Percentiles rank a stretch among this genome's conserved stretches.
phyloP scores from a whole-genome alignment of 2,797 vertebrate species.

The Champsocephalus gunnari region DNA sequence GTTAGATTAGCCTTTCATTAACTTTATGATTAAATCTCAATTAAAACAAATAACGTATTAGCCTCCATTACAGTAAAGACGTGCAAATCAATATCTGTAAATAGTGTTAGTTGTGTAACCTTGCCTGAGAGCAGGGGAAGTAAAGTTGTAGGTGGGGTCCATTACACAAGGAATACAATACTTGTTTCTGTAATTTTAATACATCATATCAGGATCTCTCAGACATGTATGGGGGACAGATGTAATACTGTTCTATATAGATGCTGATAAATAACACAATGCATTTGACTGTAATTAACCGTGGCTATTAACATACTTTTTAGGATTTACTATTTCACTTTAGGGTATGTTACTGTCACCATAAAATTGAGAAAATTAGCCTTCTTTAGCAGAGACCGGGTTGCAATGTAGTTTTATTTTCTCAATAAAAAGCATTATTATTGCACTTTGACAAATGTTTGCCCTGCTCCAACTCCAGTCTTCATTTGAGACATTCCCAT shows the following conservation, averaged over 20 bases:
- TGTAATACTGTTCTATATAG: neutral
- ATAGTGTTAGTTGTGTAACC: neutral
- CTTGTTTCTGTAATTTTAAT: neutral
- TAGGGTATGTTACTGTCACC: neutral
- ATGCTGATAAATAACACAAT: neutral
- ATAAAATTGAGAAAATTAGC: neutral
- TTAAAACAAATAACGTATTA: too few species aligned
- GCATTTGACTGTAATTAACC: slow-evolving; percentile 1
- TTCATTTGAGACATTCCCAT: slow-evolving; percentile 8
- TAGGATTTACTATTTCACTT: neutral
- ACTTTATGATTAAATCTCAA: too few species aligned
- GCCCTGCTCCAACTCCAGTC: neutral
- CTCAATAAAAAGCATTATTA: neutral
- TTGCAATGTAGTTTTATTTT: neutral
- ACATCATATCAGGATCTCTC: neutral
- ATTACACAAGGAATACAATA: neutral
- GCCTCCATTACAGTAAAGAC: neutral
- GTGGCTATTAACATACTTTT: neutral
- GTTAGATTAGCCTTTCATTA: neutral
- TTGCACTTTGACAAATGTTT: neutral
- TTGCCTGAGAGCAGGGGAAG: neutral
- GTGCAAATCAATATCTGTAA: neutral
- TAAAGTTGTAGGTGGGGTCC: neutral
- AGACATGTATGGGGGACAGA: neutral
- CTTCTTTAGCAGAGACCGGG: neutral